Evolutionary conservation across 2,113 vertebrate genomes (phyloP).

Genomic region (Lagopus muta): DNA sequence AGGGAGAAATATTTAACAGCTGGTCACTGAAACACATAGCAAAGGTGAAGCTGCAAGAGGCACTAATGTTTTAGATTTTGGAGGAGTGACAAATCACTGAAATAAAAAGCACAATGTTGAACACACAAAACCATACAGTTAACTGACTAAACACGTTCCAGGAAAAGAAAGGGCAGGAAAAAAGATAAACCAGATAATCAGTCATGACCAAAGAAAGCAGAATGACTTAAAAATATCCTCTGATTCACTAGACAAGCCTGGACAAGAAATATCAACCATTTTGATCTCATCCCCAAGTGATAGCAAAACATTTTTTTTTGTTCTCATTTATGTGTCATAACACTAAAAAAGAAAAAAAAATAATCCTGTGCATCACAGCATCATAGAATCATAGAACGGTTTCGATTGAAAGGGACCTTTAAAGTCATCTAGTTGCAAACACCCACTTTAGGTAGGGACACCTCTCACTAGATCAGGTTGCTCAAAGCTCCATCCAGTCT

Average conservation of each 20-base stretch:
- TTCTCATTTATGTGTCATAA: accelerated
- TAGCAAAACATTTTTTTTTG: not conserved
- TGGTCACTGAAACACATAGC: not conserved
- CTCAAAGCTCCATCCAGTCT: too few relatives aligned
- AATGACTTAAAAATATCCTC: not conserved
- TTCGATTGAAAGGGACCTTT: too few relatives aligned
- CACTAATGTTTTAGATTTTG: not conserved
- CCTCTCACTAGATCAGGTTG: too few relatives aligned
- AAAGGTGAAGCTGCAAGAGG: not conserved
- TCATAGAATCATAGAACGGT: too few relatives aligned
- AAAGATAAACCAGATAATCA: not conserved
- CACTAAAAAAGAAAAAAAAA: not conserved
- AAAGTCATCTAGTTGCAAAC: too few relatives aligned
- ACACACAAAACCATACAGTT: not conserved
- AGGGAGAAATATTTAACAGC: not conserved
- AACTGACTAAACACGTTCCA: not conserved
- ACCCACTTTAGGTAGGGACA: too few relatives aligned
- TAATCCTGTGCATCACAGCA: not conserved
- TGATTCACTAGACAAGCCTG: not conserved
- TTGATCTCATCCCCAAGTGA: not conserved
- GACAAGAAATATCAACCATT: not conserved
- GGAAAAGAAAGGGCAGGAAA: not conserved
- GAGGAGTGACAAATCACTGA: not conserved
- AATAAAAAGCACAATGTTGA: not conserved
- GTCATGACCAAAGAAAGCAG: not conserved